Conservation (phyloP, 2,797 vertebrate genomes). For the Aeoliscus strigatus region DNA sequence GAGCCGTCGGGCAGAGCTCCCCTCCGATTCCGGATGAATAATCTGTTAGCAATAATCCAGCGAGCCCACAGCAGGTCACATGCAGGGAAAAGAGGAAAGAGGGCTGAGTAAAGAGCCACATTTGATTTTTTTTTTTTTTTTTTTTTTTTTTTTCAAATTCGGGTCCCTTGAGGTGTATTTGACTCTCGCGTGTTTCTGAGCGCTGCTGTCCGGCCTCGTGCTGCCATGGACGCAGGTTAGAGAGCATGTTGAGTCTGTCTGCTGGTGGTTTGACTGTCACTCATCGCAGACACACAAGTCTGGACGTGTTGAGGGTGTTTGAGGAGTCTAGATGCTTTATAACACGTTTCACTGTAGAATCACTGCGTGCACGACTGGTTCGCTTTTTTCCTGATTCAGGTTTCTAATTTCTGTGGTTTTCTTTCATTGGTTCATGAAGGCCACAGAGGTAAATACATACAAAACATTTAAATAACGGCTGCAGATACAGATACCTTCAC, state of each 20-base stretch:
- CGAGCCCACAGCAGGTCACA: conserved; percentile 31
- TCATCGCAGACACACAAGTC: conserved; percentile 5
- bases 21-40: conserved; percentile 28
- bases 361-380: conserved; percentile 1
- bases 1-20: conserved; percentile 7
- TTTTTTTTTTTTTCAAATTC: too few relatives aligned
- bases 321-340: conserved; percentile 1
- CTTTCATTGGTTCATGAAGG: too few relatives aligned
- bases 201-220: too few relatives aligned
- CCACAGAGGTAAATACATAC: too few relatives aligned
- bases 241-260: conserved; percentile 16
- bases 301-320: neutral
- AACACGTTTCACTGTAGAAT: conserved; percentile 2
- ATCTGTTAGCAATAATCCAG: conserved; percentile 48
- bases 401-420: too few relatives aligned
- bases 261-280: conserved; percentile 15
- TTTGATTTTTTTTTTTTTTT: conserved; percentile 48
- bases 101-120: conserved; percentile 14
- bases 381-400: too few relatives aligned
- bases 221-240: conserved; percentile 28
- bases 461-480: too few relatives aligned
- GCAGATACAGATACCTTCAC: too few relatives aligned
- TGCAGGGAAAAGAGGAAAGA: conserved; percentile 34
- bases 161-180: conserved; percentile 45
- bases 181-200: conserved; percentile 46